Evolutionary conservation across 1,140 invertebrate genomes (phyloP).

Genomic region (Drosophila sproati): DNA sequence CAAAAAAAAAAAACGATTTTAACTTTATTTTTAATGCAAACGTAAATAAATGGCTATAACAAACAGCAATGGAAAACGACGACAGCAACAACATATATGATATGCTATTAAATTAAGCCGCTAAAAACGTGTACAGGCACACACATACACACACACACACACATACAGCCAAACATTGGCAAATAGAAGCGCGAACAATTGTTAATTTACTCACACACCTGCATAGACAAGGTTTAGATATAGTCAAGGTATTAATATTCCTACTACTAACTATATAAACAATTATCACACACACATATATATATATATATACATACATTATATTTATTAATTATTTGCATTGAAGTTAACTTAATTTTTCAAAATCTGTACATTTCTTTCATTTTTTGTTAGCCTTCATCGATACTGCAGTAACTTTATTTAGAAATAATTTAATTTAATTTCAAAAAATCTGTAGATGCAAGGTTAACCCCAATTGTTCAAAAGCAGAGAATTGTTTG

Average conservation of each 20-base stretch:
- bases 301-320: not conserved
- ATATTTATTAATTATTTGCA: conserved; percentile 44
- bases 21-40: conserved; percentile 40
- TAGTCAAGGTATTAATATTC: conserved; percentile 38
- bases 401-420: not conserved
- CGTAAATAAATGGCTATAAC: conserved; percentile 45
- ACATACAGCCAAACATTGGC: not conserved
- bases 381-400: not conserved
- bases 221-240: conserved; percentile 50
- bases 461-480: too few relatives aligned
- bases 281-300: conserved; percentile 14
- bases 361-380: conserved; percentile 18
- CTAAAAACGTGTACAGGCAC: conserved; percentile 20
- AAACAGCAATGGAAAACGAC: not conserved
- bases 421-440: too few relatives aligned
- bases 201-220: conserved; percentile 7
- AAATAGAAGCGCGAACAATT: not conserved
- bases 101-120: conserved; percentile 57
- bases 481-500: too few relatives aligned
- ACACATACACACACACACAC: not conserved
- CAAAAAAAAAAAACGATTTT: conserved; percentile 24
- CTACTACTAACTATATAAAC: conserved; percentile 18
- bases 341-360: conserved; percentile 65
- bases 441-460: too few relatives aligned
- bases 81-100: conserved; percentile 32